Conservation (phyloP, 2,888 invertebrate genomes). For the Adelognathus sp. region DNA sequence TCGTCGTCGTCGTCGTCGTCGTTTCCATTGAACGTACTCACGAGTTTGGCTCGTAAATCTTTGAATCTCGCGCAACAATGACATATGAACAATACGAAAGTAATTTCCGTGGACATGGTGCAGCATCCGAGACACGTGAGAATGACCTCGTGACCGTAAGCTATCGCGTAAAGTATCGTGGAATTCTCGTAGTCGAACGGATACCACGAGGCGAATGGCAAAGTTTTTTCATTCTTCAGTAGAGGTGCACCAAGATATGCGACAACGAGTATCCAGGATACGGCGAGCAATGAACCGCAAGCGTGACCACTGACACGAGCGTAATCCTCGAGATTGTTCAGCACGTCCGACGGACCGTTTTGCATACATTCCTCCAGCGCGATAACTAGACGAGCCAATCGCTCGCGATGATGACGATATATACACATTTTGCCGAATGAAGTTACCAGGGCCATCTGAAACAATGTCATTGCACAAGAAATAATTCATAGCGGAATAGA, state of each 20-base stretch:
- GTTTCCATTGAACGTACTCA: background rate
- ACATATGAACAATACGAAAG: conserved; percentile 55
- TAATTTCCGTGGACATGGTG: conserved; percentile 56
- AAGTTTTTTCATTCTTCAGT: background rate
- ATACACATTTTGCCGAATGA: conserved; percentile 61
- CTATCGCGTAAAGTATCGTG: conserved; percentile 43
- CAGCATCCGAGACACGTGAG: conserved; percentile 45
- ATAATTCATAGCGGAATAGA: background rate
- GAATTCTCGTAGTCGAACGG: conserved; percentile 54
- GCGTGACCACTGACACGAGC: conserved; percentile 39
- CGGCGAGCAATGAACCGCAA: conserved; percentile 49
- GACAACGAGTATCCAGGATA: conserved; percentile 43
- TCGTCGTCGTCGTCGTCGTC: background rate
- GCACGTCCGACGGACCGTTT: conserved; percentile 40
- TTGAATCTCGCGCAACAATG: conserved; percentile 58
- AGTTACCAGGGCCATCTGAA: conserved; percentile 57
- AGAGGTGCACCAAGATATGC: conserved; percentile 52
- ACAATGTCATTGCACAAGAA: background rate
- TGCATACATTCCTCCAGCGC: conserved; percentile 48
- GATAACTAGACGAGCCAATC: conserved; percentile 24
- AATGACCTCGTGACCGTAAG: conserved; percentile 46
- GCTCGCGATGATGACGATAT: conserved; percentile 44
- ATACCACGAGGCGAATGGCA: conserved; percentile 58
- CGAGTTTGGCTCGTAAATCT: conserved; percentile 29
- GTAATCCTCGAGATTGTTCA: conserved; percentile 48